These are phyloP conservation scores for Volucella inflata DNA, from an alignment of 2,888 invertebrate genomes.

Conservation along the genomic window DNA sequence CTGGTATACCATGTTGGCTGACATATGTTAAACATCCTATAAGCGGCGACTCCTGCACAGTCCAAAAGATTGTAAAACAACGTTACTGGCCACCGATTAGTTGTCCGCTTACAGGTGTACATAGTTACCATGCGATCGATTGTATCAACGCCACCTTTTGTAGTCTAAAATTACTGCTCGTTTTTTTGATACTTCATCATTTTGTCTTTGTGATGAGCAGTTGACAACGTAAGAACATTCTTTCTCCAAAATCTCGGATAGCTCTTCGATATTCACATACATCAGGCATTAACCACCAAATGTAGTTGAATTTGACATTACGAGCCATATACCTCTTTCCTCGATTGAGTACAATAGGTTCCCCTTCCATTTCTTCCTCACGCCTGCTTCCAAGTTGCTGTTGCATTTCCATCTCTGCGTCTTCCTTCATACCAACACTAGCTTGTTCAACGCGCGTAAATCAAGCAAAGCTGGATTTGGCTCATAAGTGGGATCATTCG, in stretches of 20 bases:
- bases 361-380: neutral
- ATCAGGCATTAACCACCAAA: no score
- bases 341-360: neutral
- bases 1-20: no score
- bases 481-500: no score
- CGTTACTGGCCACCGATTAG: neutral
- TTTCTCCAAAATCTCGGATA: no score
- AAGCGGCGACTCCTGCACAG: slow-evolving; percentile 22
- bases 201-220: neutral
- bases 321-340: neutral
- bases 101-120: neutral
- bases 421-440: slow-evolving; percentile 16
- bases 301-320: no score
- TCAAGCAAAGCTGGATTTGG: slow-evolving; percentile 9
- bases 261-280: no score
- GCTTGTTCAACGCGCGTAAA: neutral
- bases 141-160: no score
- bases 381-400: neutral
- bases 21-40: neutral
- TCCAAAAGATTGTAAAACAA: slow-evolving; percentile 15
- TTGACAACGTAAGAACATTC: neutral
- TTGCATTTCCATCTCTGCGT: slow-evolving; percentile 3
- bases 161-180: no score
- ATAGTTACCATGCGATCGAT: no score
- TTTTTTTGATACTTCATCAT: no score